Conservation (phyloP, 92 coral and sea anemone genomes). For the Ricordea florida region DNA sequence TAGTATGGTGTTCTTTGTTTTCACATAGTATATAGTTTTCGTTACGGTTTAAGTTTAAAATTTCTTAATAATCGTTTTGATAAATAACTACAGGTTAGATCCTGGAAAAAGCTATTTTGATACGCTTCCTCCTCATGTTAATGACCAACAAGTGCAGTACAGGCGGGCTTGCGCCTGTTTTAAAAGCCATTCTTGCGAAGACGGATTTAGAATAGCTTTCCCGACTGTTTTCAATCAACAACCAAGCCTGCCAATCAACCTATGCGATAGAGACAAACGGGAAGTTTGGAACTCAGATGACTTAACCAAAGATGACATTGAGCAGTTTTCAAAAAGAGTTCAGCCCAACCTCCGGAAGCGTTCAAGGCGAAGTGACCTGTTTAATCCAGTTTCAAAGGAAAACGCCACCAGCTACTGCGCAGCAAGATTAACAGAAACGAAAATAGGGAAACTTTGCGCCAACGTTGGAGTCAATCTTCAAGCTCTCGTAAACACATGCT, state of each 20-base stretch:
- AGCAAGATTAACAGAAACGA: neutral
- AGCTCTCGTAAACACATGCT: neutral
- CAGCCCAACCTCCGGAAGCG: neutral
- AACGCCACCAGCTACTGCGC: neutral
- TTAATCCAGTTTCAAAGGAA: neutral
- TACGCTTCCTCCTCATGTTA: neutral
- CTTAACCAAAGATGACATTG: neutral
- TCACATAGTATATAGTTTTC: neutral
- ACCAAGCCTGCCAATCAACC: neutral
- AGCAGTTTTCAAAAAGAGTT: too few species aligned
- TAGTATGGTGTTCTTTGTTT: too few species aligned
- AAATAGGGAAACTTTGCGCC: neutral
- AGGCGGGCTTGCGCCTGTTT: neutral
- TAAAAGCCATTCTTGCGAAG: too few species aligned
- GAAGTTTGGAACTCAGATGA: neutral
- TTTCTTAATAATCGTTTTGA: too few species aligned
- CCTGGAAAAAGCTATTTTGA: neutral
- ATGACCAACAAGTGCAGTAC: neutral
- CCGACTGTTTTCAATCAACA: neutral
- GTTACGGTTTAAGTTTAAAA: too few species aligned
- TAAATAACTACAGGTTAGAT: neutral
- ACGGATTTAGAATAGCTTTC: neutral
- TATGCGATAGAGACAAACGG: neutral
- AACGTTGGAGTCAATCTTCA: neutral
- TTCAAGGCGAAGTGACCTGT: neutral